phyloP scores from a whole-genome alignment of 1,140 invertebrate species.

The Venustaconcha ellipsiformis region DNA sequence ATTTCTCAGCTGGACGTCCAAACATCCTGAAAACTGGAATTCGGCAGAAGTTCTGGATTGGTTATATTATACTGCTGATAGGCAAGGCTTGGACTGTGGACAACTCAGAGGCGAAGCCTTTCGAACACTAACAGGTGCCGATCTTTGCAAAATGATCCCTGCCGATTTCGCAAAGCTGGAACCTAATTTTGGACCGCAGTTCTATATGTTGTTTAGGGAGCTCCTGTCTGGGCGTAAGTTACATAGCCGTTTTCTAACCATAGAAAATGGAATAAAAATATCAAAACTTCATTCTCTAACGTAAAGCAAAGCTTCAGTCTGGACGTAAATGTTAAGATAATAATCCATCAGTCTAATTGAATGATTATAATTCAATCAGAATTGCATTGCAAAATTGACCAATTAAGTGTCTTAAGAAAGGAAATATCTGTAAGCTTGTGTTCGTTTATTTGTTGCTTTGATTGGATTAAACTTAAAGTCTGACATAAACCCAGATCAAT shows the following conservation, averaged over 20 bases:
- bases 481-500: no score
- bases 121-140: slow-evolving; percentile 31
- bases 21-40: slow-evolving; percentile 42
- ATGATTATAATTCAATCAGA: no score
- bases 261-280: no score
- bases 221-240: slow-evolving; percentile 21
- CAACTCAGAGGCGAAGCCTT: slow-evolving; percentile 38
- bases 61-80: slow-evolving; percentile 35
- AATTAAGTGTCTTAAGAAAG: no score
- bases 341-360: no score
- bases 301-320: no score
- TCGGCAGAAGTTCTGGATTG: slow-evolving; percentile 39
- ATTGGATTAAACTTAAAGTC: no score
- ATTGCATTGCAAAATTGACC: no score
- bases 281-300: no score
- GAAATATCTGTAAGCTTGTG: no score
- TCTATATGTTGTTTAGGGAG: slow-evolving; percentile 21
- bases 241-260: neutral
- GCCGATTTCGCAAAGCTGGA: slow-evolving; percentile 32
- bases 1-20: slow-evolving; percentile 32
- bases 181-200: slow-evolving; percentile 30
- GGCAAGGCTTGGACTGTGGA: slow-evolving; percentile 23
- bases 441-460: no score
- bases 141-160: slow-evolving; percentile 32
- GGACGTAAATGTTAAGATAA: no score